Evolutionary conservation across 2,113 vertebrate genomes (phyloP).

Genomic region (Chamaetylas fuelleborni): DNA sequence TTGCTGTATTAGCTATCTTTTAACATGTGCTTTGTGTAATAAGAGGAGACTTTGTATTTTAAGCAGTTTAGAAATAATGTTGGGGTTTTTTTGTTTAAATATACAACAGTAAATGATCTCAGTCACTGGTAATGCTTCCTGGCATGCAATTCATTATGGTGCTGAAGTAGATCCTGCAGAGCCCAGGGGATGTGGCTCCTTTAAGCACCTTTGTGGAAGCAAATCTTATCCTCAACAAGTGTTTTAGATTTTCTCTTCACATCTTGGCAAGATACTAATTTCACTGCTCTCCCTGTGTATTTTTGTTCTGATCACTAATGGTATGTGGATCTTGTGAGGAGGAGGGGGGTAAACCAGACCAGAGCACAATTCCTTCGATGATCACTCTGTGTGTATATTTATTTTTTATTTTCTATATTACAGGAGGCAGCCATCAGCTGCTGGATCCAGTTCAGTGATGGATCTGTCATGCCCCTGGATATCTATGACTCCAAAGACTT

Average conservation of each 20-base stretch:
- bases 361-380: not conserved
- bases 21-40: not conserved
- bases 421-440: constrained; percentile 89
- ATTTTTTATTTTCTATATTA: not conserved
- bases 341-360: not conserved
- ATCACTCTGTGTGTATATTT: not conserved
- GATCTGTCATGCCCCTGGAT: constrained; percentile 87
- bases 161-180: constrained; percentile 12
- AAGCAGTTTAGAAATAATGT: constrained; percentile 32
- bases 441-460: constrained; percentile 94
- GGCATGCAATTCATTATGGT: constrained; percentile 51
- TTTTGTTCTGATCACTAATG: not conserved
- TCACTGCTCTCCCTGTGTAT: not conserved
- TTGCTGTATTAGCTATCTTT: not conserved
- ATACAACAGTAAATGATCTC: constrained; percentile 31
- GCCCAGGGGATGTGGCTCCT: constrained; percentile 23
- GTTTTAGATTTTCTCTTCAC: not conserved
- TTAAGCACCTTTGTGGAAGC: constrained; percentile 42
- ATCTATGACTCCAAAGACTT: constrained; percentile 85
- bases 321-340: not conserved
- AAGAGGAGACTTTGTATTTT: constrained; percentile 22
- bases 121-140: constrained; percentile 26
- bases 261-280: not conserved
- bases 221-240: constrained; percentile 14
- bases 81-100: constrained; percentile 5